Base-by-base conservation (phyloP, 2,888 invertebrate genomes). In the Xylophagus ater region DNA sequence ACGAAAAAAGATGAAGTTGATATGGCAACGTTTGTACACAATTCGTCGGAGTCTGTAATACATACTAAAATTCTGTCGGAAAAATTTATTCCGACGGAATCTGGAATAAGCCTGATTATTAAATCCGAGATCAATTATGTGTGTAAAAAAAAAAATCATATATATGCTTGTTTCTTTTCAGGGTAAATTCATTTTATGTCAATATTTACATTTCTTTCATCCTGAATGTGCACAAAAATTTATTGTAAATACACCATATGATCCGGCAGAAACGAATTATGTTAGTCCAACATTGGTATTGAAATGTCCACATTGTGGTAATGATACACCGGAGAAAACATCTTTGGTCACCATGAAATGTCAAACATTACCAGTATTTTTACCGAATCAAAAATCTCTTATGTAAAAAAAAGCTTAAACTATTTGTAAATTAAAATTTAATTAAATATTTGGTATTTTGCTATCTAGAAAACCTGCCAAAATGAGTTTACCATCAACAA, bases 181-280 rank as follows among this genome's bases (percentile, higher is more conserved):
- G 83, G 92, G 92, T 4, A 74, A 73, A 49, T 92, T 90, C 68
- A 74, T 79, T 52, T 79, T 85, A 51, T 93, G 92, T 60, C 72
- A 73, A 35, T 67, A 73, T 41, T 73, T 76, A 14, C 92, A 92
- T 62, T 75, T 86, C 48, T 90, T 84, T 63, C 92, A 92, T 66
- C 67, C 78, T 39, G 80, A 81, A 39, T 92, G 92, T 56, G 80
- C 80, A 10, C 59, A 60, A 40, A 64, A 63, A 35, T 61, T 57
- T 42, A 58, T 64, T 31, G 51, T 65, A 4, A 64, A 58, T 47
- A 57, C 58, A 20, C 59, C 61, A 8, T 59, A 57, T 41, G 62
- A 62, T 47, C 66, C 68, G 29, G 67, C 67, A 25, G 68, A 52
- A 29, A 65, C 29, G 59, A 69, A 44, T 40, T 59, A 56, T 45